Conservation (phyloP, 2,797 vertebrate species). For the Mormyrops boulengeri region DNA sequence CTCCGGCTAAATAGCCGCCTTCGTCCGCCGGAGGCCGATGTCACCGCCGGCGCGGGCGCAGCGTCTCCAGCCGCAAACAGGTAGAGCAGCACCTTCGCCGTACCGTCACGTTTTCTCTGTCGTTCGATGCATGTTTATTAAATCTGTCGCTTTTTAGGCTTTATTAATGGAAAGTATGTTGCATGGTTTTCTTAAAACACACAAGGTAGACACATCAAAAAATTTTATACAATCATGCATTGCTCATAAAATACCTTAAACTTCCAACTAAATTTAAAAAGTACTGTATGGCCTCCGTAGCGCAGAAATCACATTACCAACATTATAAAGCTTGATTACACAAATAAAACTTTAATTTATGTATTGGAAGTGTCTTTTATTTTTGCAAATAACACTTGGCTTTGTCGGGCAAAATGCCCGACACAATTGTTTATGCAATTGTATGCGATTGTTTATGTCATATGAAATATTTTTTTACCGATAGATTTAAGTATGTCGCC, state of each 20-base stretch:
- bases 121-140: neutral
- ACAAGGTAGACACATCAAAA: neutral
- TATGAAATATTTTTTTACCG: neutral
- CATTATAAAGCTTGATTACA: neutral
- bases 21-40: neutral
- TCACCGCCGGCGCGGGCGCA: neutral
- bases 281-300: neutral
- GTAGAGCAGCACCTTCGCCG: neutral
- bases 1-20: neutral
- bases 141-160: neutral
- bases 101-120: neutral
- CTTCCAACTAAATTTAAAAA: neutral
- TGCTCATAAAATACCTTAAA: neutral
- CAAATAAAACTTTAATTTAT: neutral
- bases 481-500: neutral
- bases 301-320: neutral
- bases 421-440: neutral
- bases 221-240: neutral
- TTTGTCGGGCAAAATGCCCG: neutral
- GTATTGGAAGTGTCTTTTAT: neutral
- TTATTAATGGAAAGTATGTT: neutral
- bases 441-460: neutral
- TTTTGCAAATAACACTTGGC: neutral
- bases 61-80: neutral
- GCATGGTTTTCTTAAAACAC: neutral